Conservation (phyloP, 2,113 vertebrate genomes). For the Macaca fascicularis region DNA sequence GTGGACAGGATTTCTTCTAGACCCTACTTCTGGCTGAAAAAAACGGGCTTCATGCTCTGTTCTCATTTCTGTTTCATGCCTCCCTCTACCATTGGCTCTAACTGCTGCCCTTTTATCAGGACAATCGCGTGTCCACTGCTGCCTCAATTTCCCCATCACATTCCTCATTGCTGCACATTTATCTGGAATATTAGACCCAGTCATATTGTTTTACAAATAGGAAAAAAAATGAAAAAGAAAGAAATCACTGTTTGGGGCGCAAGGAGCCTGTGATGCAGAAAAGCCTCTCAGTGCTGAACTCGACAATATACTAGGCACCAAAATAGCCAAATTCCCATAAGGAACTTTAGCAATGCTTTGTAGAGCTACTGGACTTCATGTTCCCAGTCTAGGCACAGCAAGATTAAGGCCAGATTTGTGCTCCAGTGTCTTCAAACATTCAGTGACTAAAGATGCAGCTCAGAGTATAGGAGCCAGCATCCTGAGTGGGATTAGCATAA, state of each 20-base stretch:
- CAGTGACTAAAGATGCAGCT: background rate
- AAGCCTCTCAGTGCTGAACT: background rate
- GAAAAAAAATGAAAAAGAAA: background rate
- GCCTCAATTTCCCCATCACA: background rate
- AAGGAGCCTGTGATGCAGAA: background rate
- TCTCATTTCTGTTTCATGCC: background rate
- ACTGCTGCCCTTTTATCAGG: background rate
- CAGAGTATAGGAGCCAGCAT: background rate
- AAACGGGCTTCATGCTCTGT: background rate
- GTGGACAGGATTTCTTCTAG: background rate
- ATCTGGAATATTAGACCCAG: background rate
- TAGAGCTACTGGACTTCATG: background rate
- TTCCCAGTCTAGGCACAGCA: background rate
- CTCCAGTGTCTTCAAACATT: background rate
- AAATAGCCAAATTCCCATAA: background rate
- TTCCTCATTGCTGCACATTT: background rate
- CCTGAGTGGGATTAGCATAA: background rate
- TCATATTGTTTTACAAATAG: background rate
- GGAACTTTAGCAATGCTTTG: background rate
- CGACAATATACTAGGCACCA: background rate
- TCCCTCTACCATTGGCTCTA: background rate
- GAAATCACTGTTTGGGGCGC: background rate
- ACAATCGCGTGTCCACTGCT: background rate
- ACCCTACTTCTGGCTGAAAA: background rate
- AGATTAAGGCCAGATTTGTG: background rate